These are phyloP conservation scores for Synergus laeviventris DNA, from an alignment of 2,888 invertebrate species.

Conservation along the genomic window DNA sequence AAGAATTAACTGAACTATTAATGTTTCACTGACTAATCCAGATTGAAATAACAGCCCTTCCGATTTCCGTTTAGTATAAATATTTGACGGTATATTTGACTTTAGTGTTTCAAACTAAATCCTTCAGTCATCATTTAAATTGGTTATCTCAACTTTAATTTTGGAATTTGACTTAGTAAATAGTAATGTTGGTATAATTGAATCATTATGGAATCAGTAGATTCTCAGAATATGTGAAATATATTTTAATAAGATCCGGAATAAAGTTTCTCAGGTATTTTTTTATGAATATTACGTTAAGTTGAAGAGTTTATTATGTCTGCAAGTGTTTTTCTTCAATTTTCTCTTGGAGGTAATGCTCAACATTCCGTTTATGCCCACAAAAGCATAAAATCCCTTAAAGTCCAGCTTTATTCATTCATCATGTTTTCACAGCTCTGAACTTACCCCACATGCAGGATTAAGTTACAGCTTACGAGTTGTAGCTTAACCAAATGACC, in stretches of 20 bases:
- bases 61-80: too few relatives aligned
- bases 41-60: too few relatives aligned
- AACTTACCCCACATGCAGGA: slow-evolving; percentile 16
- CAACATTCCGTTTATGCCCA: neutral
- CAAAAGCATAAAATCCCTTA: slow-evolving; percentile 28
- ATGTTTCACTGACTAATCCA: too few relatives aligned
- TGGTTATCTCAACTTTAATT: too few relatives aligned
- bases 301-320: neutral
- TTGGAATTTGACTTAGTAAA: too few relatives aligned
- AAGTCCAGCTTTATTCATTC: slow-evolving; percentile 27
- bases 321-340: neutral
- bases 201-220: too few relatives aligned
- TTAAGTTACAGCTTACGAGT: slow-evolving; percentile 38
- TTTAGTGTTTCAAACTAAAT: too few relatives aligned
- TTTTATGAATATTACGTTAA: neutral
- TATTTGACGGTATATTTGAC: too few relatives aligned
- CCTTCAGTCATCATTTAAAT: too few relatives aligned
- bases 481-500: slow-evolving; percentile 34
- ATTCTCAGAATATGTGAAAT: too few relatives aligned
- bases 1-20: neutral
- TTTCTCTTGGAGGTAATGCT: slow-evolving; percentile 10
- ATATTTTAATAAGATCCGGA: neutral
- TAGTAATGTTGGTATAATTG: too few relatives aligned
- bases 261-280: neutral
- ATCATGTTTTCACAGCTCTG: slow-evolving; percentile 40